Evolutionary conservation across 2,113 vertebrate genomes (phyloP).

Genomic region (Phaethornis superciliosus): DNA sequence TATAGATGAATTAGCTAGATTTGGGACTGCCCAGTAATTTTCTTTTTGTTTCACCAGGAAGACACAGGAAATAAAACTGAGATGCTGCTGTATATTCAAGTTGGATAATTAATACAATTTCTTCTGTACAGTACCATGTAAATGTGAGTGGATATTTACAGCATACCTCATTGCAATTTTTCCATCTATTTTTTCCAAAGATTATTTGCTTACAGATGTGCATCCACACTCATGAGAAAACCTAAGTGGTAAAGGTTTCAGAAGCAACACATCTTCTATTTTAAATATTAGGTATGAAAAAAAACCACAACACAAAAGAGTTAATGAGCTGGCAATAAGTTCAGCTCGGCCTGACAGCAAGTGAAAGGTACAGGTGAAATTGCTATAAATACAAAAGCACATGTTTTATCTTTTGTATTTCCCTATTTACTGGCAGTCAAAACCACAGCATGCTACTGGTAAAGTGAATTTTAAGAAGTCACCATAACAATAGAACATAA

Average conservation of each 20-base stretch:
- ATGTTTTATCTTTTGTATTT: constrained; percentile 22
- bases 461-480: neutral
- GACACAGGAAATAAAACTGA: neutral
- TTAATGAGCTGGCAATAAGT: neutral
- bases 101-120: neutral
- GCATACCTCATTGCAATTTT: neutral
- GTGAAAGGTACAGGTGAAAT: neutral
- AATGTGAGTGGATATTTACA: neutral
- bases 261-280: neutral
- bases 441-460: constrained; percentile 9
- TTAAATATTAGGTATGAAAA: neutral
- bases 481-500: neutral
- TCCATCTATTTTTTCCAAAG: neutral
- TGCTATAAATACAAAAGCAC: constrained; percentile 3
- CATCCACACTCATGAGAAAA: neutral
- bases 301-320: too few species aligned
- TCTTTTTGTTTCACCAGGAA: neutral
- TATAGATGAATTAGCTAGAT: neutral
- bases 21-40: neutral
- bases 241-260: neutral
- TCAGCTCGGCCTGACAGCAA: neutral
- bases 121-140: neutral
- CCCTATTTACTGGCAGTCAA: neutral
- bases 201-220: neutral
- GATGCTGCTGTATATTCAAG: neutral